These are phyloP conservation scores for Rhodinocichla rosea DNA, from an alignment of 2,113 vertebrate genomes.

Conservation along the genomic window DNA sequence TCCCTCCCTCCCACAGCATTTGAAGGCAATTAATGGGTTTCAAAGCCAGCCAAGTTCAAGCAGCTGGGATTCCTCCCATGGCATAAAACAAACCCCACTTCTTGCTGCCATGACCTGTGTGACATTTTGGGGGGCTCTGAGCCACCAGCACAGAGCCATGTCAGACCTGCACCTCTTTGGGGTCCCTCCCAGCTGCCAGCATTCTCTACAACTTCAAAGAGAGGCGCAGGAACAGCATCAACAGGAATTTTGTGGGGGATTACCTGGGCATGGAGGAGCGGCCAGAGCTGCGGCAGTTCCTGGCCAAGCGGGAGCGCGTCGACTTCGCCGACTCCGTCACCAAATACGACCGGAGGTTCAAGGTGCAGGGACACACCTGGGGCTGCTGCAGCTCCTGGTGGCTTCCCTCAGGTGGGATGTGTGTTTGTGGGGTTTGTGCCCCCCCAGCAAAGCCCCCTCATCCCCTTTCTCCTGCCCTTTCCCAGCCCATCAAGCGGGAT, in stretches of 20 bases:
- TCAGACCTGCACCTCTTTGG: accelerated
- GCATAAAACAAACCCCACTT: background rate
- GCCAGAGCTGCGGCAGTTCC: slow-evolving; percentile 92
- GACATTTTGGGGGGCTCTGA: background rate
- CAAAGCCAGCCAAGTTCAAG: background rate
- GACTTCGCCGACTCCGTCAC: slow-evolving; percentile 92
- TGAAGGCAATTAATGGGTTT: background rate
- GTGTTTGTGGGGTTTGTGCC: accelerated
- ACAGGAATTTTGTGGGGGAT: slow-evolving; percentile 96
- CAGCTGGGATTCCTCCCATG: background rate
- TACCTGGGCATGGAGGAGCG: slow-evolving; percentile 94
- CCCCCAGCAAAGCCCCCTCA: background rate
- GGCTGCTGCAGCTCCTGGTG: background rate
- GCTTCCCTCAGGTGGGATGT: background rate
- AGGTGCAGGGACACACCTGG: slow-evolving; percentile 71
- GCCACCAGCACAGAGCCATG: background rate
- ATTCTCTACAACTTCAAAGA: slow-evolving; percentile 96
- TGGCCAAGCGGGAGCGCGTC: slow-evolving; percentile 87
- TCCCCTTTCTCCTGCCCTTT: background rate
- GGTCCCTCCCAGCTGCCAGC: slow-evolving; percentile 80
- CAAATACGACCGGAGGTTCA: slow-evolving; percentile 96
- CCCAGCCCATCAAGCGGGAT: slow-evolving; percentile 91
- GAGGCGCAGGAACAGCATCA: slow-evolving; percentile 92
- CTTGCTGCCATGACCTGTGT: accelerated
- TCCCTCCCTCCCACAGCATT: background rate